phyloP scores from a whole-genome alignment of 35 echinoderm and acorn worm genomes.

The Strongylocentrotus purpuratus region DNA sequence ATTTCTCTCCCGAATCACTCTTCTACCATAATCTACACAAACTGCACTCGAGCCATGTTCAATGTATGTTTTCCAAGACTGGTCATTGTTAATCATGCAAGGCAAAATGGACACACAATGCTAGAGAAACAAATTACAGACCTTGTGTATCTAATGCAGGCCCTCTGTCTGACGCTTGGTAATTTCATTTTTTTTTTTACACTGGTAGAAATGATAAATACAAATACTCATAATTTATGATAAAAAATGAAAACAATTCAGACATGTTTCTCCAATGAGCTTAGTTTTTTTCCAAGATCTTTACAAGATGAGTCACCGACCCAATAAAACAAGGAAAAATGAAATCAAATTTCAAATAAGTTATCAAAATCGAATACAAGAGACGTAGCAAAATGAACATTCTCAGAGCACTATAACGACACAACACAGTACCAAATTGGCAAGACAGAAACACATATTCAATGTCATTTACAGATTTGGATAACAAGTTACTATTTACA shows the following conservation, averaged over 20 bases:
- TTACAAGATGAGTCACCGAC: background rate
- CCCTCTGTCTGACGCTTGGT: background rate
- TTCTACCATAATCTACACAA: background rate
- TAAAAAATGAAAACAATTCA: background rate
- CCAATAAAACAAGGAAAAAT: slow-evolving; percentile 18
- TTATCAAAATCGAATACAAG: slow-evolving; percentile 30
- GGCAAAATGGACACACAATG: background rate
- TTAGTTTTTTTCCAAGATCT: background rate
- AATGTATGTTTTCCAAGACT: background rate
- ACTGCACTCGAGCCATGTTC: background rate
- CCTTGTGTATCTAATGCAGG: background rate
- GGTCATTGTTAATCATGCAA: background rate
- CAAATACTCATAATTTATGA: slow-evolving; percentile 16
- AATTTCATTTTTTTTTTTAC: background rate
- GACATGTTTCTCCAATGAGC: background rate
- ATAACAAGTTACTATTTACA: slow-evolving; percentile 13
- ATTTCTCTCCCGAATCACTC: background rate
- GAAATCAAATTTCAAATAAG: slow-evolving; percentile 26
- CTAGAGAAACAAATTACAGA: background rate
- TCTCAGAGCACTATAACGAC: background rate
- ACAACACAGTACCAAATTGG: slow-evolving; percentile 35
- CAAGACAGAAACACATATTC: slow-evolving; percentile 37
- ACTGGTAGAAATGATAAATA: slow-evolving; percentile 45
- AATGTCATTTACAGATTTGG: background rate
- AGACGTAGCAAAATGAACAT: slow-evolving; percentile 28